A percentile compares a stretch with the other conserved stretches of the same genome.
Evolutionary conservation across 2,797 vertebrate species (phyloP).

Genomic region (Cichlasoma orientale): DNA sequence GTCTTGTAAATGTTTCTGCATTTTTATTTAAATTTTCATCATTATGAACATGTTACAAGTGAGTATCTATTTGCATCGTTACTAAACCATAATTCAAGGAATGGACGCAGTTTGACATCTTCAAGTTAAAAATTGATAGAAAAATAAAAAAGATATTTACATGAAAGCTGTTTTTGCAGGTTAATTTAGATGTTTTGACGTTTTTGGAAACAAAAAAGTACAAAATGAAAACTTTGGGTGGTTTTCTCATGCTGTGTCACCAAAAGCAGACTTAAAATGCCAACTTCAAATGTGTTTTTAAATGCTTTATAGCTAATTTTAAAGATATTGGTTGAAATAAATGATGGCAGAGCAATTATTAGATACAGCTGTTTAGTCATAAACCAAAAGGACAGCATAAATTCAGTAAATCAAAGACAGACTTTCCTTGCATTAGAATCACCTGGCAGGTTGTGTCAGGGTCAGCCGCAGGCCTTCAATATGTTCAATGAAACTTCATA

Average conservation of each 20-base stretch:
- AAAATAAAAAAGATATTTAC: no score
- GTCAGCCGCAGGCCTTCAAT: background rate
- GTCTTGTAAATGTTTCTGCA: background rate
- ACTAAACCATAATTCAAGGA: background rate
- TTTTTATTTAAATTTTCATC: background rate
- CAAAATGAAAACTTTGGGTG: background rate
- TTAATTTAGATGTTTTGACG: background rate
- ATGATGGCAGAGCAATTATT: no score
- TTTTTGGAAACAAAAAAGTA: background rate
- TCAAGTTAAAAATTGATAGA: background rate
- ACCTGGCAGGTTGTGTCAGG: background rate
- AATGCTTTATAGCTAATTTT: background rate
- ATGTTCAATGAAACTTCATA: slow-evolving; percentile 3
- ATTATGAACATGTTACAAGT: background rate
- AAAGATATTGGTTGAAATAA: no score
- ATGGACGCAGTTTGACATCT: background rate
- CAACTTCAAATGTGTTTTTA: no score
- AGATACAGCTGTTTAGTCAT: background rate
- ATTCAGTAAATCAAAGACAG: background rate
- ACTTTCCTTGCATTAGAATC: slow-evolving; percentile 1
- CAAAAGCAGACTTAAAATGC: no score
- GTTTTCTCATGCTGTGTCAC: background rate
- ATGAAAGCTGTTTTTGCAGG: no score
- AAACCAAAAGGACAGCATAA: background rate
- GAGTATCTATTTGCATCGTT: background rate